Evolutionary conservation across 1,140 invertebrate genomes (phyloP).

Genomic region (Drosophila triauraria): DNA sequence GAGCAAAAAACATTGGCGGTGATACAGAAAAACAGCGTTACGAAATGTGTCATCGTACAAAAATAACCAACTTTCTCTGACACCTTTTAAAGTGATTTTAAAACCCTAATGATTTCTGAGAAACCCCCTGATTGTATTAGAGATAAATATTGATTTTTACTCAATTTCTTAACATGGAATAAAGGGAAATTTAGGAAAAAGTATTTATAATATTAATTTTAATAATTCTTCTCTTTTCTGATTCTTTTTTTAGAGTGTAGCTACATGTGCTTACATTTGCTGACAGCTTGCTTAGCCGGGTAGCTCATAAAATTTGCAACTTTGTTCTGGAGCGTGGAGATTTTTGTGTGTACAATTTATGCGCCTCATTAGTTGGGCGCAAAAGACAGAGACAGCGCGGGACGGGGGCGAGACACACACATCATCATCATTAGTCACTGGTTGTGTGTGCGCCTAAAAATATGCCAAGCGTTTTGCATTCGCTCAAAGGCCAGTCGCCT

Average conservation of each 20-base stretch:
- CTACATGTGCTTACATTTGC: conserved; percentile 14
- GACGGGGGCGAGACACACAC: conserved; percentile 17
- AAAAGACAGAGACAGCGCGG: conserved; percentile 4
- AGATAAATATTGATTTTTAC: no score
- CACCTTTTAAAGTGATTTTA: no score
- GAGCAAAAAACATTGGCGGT: not conserved
- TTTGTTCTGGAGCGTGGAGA: conserved; percentile 52
- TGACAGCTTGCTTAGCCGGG: conserved; percentile 64
- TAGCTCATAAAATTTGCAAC: conserved; percentile 80
- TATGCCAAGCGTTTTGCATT: conserved; percentile 76
- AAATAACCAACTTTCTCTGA: no score
- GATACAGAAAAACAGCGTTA: no score
- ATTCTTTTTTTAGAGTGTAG: conserved; percentile 7
- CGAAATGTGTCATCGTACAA: no score
- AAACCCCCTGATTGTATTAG: no score
- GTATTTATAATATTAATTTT: not conserved
- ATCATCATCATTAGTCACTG: conserved; percentile 83
- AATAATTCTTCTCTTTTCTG: not conserved
- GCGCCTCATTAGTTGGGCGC: conserved; percentile 81
- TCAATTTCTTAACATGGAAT: no score
- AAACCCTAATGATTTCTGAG: no score
- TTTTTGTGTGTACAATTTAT: conserved; percentile 79
- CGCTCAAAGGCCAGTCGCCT: conserved; percentile 36
- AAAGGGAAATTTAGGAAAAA: no score
- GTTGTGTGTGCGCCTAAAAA: conserved; percentile 76